Base-by-base conservation (phyloP, 1,140 invertebrate genomes). In the Pseudomyrmex sp. region DNA sequence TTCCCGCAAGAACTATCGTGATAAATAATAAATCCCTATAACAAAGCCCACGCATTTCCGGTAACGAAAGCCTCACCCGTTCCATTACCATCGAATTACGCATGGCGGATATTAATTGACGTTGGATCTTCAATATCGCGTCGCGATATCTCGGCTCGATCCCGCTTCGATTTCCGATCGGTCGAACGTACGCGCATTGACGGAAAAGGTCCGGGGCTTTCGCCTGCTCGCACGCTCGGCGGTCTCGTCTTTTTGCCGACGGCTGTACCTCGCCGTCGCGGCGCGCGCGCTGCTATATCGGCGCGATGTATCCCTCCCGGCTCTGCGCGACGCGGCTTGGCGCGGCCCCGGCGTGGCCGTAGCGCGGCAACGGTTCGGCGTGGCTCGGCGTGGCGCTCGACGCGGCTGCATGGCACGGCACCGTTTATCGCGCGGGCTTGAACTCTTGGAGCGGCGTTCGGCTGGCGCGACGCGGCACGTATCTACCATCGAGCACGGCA, bases 401-500 rank as follows among this genome's bases (percentile, higher is more conserved):
- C 89, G 89, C 82, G 88, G 74, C n/a, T 63, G 87, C 86, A 82
- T 85, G 91, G 90, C 90, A 89, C 88, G 90, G 91, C 87, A 89
- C 88, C 92, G 92, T 93, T 94, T 93, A 93, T 93, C 92, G 92
- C 89, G 87, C 88, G 87, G 88, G 86, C 83, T 90, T 87, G 90
- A 90, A 85, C 86, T 74, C 86, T 88, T 73, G 88, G 91, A 90
- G 85, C 89, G 86, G 83, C 85, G 87, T 87, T 89, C 76, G 66
- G 74, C 48, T 77, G 74, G 83, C 88, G 91, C 91, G 89, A 88
- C 90, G 89, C 89, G 90, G 88, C 88, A 90, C 92, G 92, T 93
- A 92, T 93, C 92, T 92, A 88, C 89, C 92, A 93, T 93, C 92
- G 92, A 91, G 91, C 89, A 92, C 91, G 90, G 91, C 89, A 93